These are phyloP conservation scores for Antennarius maculatus DNA, from an alignment of 2,797 vertebrate species.

Conservation along the genomic window DNA sequence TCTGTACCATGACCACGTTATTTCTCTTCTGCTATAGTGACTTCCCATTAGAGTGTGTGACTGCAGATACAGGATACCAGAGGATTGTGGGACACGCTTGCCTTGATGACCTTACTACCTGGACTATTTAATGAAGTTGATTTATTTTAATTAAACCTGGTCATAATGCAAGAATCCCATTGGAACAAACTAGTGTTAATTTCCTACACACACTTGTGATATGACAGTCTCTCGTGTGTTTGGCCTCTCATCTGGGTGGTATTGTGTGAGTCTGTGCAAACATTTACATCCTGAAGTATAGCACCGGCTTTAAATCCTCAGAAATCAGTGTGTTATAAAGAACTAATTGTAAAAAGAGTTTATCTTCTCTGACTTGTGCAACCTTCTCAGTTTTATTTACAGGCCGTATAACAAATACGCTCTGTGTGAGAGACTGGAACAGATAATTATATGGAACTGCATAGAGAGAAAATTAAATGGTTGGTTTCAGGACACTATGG, in stretches of 20 bases:
- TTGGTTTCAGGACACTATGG: too few species aligned
- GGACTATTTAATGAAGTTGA: neutral
- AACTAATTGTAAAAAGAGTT: neutral
- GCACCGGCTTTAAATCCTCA: conserved; percentile 5
- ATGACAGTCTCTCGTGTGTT: neutral
- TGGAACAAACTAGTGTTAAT: neutral
- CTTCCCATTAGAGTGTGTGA: too few species aligned
- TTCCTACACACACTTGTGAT: conserved; percentile 5
- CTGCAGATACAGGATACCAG: too few species aligned
- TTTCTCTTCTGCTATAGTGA: too few species aligned
- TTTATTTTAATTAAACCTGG: conserved; percentile 7
- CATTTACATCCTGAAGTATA: neutral
- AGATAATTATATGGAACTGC: too few species aligned
- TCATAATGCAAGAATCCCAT: neutral
- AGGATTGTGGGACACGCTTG: conserved; percentile 9
- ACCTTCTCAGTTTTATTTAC: conserved; percentile 3
- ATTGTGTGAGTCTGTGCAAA: conserved; percentile 5
- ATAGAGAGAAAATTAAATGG: too few species aligned
- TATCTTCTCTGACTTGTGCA: conserved; percentile 11
- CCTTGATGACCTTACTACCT: conserved; percentile 5
- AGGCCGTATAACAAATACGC: neutral
- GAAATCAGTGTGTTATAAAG: conserved; percentile 9
- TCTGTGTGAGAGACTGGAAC: neutral
- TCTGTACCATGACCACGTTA: too few species aligned
- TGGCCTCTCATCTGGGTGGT: neutral